These are phyloP conservation scores for Athene cunicularia DNA, from an alignment of 2,113 vertebrate species.

Conservation along the genomic window DNA sequence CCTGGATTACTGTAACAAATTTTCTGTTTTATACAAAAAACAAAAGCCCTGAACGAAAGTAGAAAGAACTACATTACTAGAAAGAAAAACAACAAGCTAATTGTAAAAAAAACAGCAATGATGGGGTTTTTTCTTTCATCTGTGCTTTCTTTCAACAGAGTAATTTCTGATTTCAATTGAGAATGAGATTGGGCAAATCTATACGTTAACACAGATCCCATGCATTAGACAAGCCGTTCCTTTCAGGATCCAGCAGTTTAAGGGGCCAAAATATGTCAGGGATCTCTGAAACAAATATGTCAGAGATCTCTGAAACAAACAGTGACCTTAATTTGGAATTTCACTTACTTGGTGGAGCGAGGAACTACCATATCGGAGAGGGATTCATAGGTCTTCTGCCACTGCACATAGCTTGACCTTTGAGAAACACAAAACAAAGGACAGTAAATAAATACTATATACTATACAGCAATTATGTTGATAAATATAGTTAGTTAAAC, in stretches of 20 bases:
- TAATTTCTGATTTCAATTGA: not conserved
- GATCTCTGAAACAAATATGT: not conserved
- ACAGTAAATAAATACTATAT: not conserved
- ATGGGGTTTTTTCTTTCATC: not conserved
- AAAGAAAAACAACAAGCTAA: not conserved
- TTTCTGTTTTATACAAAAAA: not conserved
- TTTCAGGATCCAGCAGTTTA: not conserved
- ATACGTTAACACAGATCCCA: not conserved
- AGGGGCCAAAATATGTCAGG: not conserved
- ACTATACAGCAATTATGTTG: not conserved
- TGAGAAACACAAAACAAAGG: conserved; percentile 11
- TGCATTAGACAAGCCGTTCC: not conserved
- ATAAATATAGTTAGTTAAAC: not conserved
- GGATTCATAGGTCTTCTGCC: conserved; percentile 93
- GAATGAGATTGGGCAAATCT: not conserved
- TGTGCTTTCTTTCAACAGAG: not conserved
- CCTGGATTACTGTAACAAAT: not conserved
- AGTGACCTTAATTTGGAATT: not conserved
- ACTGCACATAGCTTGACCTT: conserved; percentile 82
- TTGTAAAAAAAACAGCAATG: not conserved
- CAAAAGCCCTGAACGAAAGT: not conserved
- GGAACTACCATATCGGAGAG: conserved; percentile 94
- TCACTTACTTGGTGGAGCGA: conserved; percentile 92
- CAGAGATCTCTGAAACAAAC: not conserved
- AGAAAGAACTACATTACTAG: not conserved